Evolutionary conservation across 2,888 invertebrate species (phyloP), one percentile per base, ranked within the genome.

Genomic region (Maniola hyperantus): DNA sequence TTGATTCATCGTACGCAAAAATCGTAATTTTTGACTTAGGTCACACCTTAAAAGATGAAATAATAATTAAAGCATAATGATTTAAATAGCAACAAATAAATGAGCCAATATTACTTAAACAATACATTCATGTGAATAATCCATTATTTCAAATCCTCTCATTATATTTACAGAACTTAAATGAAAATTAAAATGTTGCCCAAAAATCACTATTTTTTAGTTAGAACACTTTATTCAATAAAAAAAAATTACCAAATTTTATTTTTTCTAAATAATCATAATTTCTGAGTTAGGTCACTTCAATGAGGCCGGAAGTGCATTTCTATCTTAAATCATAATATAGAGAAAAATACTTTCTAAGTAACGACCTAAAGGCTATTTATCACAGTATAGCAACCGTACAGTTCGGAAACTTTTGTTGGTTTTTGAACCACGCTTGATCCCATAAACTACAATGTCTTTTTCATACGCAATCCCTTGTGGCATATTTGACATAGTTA

Each of bases 241-340:
- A 46, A 39, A 15, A 53, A 53, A 7, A 7, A 2, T 46, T n/a
- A n/a, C 11, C 7, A n/a, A 54, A 54, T 15, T 34, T 15, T 36
- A 36, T 36, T 34, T 36, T n/a, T 55, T 34, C 10, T 13, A 46
- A 46, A 48, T 36, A 46, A 15, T 48, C 13, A 48, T 59, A 59
- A 48, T 59, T 48, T 59, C 0, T 11, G 15, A 34, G 48, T 46
- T 46, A 33, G 46, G 58, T 26, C 26, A 20, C 58, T 44, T 59
- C 15, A 34, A 61, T 61, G 50, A 51, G 13, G 61, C 61, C 61
- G 61, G 50, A 61, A 61, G 61, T 61, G 39, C 50, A 61, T 61
- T 50, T 57, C 18, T 36, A 34, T 51, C 20, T 51, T 61, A 51
- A 62, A 62, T 18, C 42, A 61, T 51, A 61, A 26, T 48, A 53